Base-by-base conservation (phyloP, 2,113 vertebrate genomes). In the Hippocampus comes region DNA sequence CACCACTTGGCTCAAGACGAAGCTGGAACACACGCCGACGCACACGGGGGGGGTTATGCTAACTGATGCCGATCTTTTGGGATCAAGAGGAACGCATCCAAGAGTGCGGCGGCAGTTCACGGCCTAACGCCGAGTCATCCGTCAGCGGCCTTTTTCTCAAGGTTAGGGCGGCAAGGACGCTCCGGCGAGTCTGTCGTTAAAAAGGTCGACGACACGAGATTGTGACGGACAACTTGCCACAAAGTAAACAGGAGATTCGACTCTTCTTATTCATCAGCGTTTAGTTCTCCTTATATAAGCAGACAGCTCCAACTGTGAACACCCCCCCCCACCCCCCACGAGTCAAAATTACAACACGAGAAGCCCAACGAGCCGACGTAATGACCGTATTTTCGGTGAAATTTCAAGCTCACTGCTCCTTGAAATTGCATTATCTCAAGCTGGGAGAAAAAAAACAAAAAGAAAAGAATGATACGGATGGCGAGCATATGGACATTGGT, bases 1-100 rank as follows among this genome's bases (percentile, higher is more conserved):
- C 78, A 86, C 69, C 78, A 23, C 59, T 81, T 78, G 76, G 76
- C 81, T 42, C 57, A 66, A 73, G 81, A 73, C 71, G 67, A 48
- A 80, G 63, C 15, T 56, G 20, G 53, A 53, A 23, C 25, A 5
- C 51, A 66, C 5, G 12, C 34, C 5, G 10, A 42, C 25, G 57
- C 38, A 11, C 23, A 30, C 34, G 34, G 34, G 34, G 5, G 5
- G 2, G 5, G 34, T 63, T 42, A n/a, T 21, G 18, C 15, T 21
- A 41, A 38, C 61, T 11, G 38, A 55, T n/a, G 34, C 34, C 60
- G 12, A 43, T 64, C 63, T 2, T 63, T 41, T n/a, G 8, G 15
- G 23, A 67, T 67, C 64, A 49, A 67, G 27, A 49, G 14, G 15
- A 14, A 49, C 7, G 20, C 14, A 43, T 25, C 34, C 23, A 8